Base-by-base conservation (phyloP, 2,113 vertebrate genomes). In the Gallinago media region DNA sequence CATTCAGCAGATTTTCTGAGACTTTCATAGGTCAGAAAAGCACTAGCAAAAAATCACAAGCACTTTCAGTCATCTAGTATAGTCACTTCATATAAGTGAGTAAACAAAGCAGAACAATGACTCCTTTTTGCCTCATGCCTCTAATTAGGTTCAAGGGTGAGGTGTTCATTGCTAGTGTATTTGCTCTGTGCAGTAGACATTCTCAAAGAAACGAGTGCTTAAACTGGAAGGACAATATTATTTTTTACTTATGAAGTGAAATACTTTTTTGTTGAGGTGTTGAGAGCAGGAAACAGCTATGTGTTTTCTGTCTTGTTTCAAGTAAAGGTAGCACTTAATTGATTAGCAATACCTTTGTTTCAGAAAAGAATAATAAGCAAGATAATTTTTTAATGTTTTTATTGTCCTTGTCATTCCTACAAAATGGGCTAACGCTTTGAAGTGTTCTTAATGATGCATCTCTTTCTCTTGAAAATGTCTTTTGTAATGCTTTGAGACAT, bases 41-140 rank as follows among this genome's bases (percentile, higher is more conserved):
- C 38, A 32, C 11, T 52, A 40, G 83, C 47, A 85, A 92, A 59
- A 89, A 73, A 46, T 26, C 2, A 3, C 32, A 54, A 76, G 25
- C 59, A 46, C 63, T 82, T 92, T 31, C 50, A 93, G n/a, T 68
- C 27, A 42, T 78, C 49, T 56, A 85, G 31, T 88, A 15, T 27
- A 79, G 32, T 83, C 27, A 49, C 65, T 86, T 86, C 16, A 70
- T 76, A 2, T 62, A 70, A 91, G 34, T 70, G 59, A 92, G 42
- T 77, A 91, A 92, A 84, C 50, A 80, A 58, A 65, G 21, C 19
- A 21, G 85, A 94, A 91, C 77, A 89, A 95, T 77, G 63, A 47
- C 63, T 91, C 42, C 42, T 85, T 96, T 90, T 92, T 74, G 40
- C 50, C 32, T 91, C 13, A 9, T 32, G 68, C 34, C 63, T 95